phyloP scores from a whole-genome alignment of 2,113 vertebrate species.

The Erythrocercus mccallii region DNA sequence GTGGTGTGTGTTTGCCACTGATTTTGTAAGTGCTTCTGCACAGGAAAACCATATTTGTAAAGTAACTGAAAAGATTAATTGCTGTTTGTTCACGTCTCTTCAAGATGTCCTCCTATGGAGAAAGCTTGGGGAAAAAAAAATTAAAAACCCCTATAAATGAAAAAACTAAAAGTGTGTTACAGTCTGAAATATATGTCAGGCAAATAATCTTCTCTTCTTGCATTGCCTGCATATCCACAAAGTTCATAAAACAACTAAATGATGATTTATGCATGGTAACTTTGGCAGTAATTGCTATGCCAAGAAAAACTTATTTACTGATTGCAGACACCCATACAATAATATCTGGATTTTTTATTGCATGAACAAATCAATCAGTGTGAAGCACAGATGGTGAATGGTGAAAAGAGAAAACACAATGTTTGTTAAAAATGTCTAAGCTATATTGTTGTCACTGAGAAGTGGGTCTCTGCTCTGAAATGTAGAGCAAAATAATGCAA shows the following conservation, averaged over 20 bases:
- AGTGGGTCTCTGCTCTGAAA: constrained; percentile 30
- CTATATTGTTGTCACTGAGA: not conserved
- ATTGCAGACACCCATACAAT: not conserved
- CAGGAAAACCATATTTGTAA: not conserved
- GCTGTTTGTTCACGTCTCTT: not conserved
- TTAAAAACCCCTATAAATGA: not conserved
- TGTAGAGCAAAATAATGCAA: constrained; percentile 27
- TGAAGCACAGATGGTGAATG: not conserved
- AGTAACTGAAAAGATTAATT: not conserved
- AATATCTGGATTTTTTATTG: not conserved
- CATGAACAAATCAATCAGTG: not conserved
- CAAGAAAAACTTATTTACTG: constrained; percentile 9
- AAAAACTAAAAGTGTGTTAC: not conserved
- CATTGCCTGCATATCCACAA: not conserved
- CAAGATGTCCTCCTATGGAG: not conserved
- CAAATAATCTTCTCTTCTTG: not conserved
- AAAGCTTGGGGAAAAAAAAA: not conserved
- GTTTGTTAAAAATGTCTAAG: not conserved
- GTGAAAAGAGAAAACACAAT: not conserved
- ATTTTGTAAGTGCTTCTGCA: not conserved
- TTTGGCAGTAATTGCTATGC: not conserved
- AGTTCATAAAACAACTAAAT: not conserved
- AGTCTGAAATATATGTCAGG: not conserved
- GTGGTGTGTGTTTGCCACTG: not conserved
- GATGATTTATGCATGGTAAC: not conserved